Base-by-base conservation (phyloP, 2,888 invertebrate genomes). In the Geophilus truncorum region DNA sequence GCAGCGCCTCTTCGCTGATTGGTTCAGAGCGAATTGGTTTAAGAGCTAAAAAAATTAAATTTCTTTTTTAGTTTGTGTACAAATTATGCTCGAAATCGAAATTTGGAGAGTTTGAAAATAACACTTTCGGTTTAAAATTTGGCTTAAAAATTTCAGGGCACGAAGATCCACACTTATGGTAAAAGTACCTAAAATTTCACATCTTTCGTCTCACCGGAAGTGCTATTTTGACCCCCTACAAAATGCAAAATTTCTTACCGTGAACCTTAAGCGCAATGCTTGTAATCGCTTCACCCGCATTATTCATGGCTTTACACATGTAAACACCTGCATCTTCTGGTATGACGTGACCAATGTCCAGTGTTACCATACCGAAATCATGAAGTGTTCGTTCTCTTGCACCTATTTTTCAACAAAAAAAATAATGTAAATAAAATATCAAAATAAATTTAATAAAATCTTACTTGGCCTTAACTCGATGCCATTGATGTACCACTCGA, bases 401-500 rank as follows among this genome's bases (percentile, higher is more conserved):
- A 85, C 92, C 92, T 85, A 25, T 40, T n/a, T n/a, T n/a, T n/a
- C n/a, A n/a, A n/a, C n/a, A n/a, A 0, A 12, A 40, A 70, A 70
- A 70, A 2, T 21, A 70, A 18, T 70, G 15, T 70, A 12, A 15
- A n/a, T 21, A 57, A 5, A 45, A 36, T 70, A 62, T 28, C n/a
- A n/a, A n/a, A n/a, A n/a, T n/a, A n/a, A n/a, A n/a, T n/a, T n/a
- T n/a, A n/a, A 12, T 45, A 18, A 32, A 18, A 7, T 85, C 89
- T 86, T 88, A 91, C 96, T 96, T 91, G 95, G 92, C 88, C 95
- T 93, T 77, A 98, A 90, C 88, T 96, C 96, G 5, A 95, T 92
- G 80, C 96, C 97, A 86, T 98, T 97, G 83, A 96, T 93, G 88
- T 93, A 97, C 98, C 98, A 98, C 88, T 97, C 95, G 85, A 96